Evolutionary conservation across 2,797 vertebrate species (phyloP).

Genomic region (Chelon labrosus): DNA sequence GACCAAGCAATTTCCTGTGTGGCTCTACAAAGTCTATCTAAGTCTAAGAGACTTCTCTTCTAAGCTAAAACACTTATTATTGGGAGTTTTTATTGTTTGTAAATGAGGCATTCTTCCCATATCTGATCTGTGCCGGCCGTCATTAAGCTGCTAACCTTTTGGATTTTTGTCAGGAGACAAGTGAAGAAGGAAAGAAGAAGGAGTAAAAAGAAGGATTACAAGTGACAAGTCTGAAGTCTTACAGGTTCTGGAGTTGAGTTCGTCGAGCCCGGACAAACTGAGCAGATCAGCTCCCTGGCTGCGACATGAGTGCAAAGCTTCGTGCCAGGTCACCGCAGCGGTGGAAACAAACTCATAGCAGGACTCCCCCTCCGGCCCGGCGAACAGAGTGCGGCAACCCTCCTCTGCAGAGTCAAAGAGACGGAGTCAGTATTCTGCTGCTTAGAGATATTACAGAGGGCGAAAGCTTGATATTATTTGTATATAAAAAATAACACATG

Average conservation of each 20-base stretch:
- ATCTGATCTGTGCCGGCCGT: neutral
- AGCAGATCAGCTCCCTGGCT: constrained; percentile 93
- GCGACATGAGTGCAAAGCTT: constrained; percentile 92
- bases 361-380: constrained; percentile 74
- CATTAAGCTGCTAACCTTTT: neutral
- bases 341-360: constrained; percentile 93
- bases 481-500: constrained; percentile 55
- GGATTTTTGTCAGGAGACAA: neutral
- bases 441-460: no score
- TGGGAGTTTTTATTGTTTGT: no score
- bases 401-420: constrained; percentile 84
- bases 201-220: neutral
- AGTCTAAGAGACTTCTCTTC: no score
- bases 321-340: constrained; percentile 91
- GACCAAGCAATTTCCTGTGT: no score
- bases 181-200: no score
- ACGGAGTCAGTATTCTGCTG: neutral
- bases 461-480: neutral
- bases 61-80: neutral
- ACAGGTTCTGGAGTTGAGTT: constrained; percentile 80
- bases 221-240: constrained; percentile 37
- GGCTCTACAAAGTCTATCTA: no score
- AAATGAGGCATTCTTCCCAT: no score
- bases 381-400: constrained; percentile 88
- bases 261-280: constrained; percentile 83